Base-by-base conservation (phyloP, 1,140 invertebrate species). In the Procambarus virginalis region DNA sequence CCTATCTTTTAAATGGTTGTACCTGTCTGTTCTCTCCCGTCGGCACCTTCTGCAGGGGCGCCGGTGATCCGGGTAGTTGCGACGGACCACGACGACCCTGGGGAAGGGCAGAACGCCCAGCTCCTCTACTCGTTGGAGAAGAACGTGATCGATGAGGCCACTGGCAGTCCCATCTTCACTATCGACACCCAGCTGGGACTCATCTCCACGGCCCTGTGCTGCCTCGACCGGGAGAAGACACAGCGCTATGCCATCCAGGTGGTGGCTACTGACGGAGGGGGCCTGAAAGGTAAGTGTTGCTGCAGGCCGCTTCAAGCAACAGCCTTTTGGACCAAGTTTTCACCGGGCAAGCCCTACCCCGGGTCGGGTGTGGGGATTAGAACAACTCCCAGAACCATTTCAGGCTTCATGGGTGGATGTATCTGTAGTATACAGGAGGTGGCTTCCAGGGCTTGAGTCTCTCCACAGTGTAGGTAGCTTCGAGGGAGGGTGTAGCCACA, bases 231-330 rank as follows among this genome's bases (percentile, higher is more conserved):
- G 22, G 80, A 82, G 80, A 82, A 82, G 60, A 82, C 80, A 1
- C 80, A 64, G 80, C 80, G 80, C 60, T 82, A 68, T 34, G n/a
- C 68, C 80, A 82, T 82, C 80, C 80, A 82, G 80, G 80, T 82
- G 58, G 80, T 82, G 58, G 80, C 80, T 45, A 82, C 80, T n/a
- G 80, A 82, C 58, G 80, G 80, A 48, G 80, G 80, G 10, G 80
- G 80, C 12, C 80, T 82, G 2, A 82, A 82, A 51, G 80, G 80
- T 82, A 55, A 48, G 80, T 81, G 20, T 49, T 17, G 51, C 51
- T 55, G 51, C 12, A 55, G 2, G 51, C 34, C 34, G 34, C 34
- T 34, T 34, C 34, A 34, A 34, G 34, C 34, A 34, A 34, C 34
- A 34, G 34, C 34, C 34, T 34, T 0, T 34, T 34, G 34, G 34